Conservation (phyloP, 2,113 vertebrate genomes). For the Prionailurus viverrinus region DNA sequence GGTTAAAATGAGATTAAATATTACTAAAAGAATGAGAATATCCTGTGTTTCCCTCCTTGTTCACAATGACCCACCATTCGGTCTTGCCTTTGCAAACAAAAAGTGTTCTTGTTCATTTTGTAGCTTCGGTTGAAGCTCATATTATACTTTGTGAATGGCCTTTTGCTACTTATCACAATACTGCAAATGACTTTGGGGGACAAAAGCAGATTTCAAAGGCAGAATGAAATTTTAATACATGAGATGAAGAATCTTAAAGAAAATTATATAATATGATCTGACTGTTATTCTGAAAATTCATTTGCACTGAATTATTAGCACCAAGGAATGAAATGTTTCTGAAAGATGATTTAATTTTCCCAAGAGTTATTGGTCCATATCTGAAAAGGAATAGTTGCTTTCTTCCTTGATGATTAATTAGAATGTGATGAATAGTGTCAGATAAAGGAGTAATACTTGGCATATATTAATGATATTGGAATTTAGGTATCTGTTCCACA, state of each 20-base stretch:
- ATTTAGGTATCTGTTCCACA: constrained; percentile 64
- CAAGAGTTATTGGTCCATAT: constrained; percentile 82
- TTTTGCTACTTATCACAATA: constrained; percentile 69
- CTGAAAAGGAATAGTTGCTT: constrained; percentile 81
- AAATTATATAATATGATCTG: constrained; percentile 79
- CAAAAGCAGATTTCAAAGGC: constrained; percentile 77
- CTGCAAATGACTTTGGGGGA: constrained; percentile 71
- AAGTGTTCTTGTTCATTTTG: constrained; percentile 54
- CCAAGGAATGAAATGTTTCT: constrained; percentile 85
- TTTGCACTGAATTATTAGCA: constrained; percentile 87
- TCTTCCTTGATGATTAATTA: constrained; percentile 86
- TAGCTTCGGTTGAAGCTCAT: not conserved
- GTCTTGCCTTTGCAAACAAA: constrained; percentile 38
- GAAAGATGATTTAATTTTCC: constrained; percentile 87
- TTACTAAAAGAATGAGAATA: constrained; percentile 58
- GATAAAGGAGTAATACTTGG: constrained; percentile 79
- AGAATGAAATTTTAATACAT: constrained; percentile 67
- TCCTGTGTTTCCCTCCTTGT: not conserved
- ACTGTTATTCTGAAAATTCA: constrained; percentile 83
- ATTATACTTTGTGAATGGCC: constrained; percentile 58
- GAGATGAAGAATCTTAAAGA: constrained; percentile 73
- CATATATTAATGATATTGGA: constrained; percentile 79
- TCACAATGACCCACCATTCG: not conserved
- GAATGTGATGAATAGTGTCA: constrained; percentile 82
- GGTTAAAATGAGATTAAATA: constrained; percentile 66